These are phyloP conservation scores for Emydoidea blandingii DNA, from an alignment of 2,797 vertebrate genomes.

Conservation along the genomic window DNA sequence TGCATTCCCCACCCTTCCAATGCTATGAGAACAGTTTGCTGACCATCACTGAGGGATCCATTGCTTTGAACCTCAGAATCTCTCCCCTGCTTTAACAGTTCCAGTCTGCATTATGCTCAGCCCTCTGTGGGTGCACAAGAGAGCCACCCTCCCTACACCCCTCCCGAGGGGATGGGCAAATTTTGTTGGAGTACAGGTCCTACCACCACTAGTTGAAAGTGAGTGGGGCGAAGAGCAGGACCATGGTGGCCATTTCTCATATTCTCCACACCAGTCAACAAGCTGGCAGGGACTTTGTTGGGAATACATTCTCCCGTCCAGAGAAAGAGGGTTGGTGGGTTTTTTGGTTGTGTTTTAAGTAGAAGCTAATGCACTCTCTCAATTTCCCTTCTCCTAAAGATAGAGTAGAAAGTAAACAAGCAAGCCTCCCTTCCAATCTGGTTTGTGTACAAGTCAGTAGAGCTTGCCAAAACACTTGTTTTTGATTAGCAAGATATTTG, in stretches of 20 bases:
- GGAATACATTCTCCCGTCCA: no score
- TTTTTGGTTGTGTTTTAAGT: no score
- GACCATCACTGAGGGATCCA: neutral
- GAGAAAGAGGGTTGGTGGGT: no score
- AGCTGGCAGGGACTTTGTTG: no score
- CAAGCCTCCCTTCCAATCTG: no score
- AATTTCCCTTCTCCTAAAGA: no score
- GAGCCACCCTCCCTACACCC: neutral
- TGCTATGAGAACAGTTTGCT: neutral
- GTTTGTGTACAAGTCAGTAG: no score
- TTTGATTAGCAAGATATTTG: no score
- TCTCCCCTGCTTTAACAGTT: neutral
- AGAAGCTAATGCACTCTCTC: no score
- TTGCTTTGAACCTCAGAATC: neutral
- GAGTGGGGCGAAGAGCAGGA: neutral
- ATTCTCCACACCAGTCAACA: neutral
- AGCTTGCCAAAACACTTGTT: no score
- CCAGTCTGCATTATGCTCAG: neutral
- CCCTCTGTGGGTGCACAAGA: neutral
- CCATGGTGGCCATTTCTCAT: neutral
- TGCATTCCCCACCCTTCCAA: neutral
- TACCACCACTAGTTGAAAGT: neutral
- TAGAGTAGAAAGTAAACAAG: no score
- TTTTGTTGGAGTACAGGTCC: neutral
- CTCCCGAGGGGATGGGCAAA: neutral